A percentile compares a stretch with the other conserved stretches of the same genome.
phyloP scores from a whole-genome alignment of 37 sponge, comb jelly and placozoan species.

The Hormiphora californensis region DNA sequence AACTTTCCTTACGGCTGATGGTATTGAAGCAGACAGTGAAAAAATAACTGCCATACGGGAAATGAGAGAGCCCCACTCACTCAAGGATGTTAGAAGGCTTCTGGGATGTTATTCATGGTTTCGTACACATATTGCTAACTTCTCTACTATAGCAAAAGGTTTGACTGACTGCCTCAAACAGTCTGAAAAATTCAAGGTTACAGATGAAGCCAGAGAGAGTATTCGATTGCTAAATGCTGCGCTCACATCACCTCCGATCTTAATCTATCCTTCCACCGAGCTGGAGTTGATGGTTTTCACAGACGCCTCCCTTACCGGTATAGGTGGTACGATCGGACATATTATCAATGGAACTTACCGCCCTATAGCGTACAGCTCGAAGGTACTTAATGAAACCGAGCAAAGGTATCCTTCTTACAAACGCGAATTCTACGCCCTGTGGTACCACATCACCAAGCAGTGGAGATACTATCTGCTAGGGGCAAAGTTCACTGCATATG shows the following conservation, averaged over 20 bases:
- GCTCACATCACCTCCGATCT: conserved; percentile 56
- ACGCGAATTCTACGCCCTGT: conserved; percentile 10
- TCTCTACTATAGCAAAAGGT: background rate
- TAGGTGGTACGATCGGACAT: conserved; percentile 63
- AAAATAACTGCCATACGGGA: background rate
- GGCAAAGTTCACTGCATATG: background rate
- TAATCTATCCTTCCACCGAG: conserved; percentile 59
- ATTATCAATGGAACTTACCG: conserved; percentile 50
- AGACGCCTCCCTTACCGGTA: conserved; percentile 63
- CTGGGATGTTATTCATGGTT: conserved; percentile 39
- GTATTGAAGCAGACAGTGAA: conserved; percentile 60
- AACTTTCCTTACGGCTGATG: conserved; percentile 55
- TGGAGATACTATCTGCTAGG: conserved; percentile 22
- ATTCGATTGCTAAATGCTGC: conserved; percentile 57
- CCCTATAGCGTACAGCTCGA: conserved; percentile 58
- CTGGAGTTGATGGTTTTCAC: conserved; percentile 58
- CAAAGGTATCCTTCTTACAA: conserved; percentile 14
- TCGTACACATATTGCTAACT: background rate
- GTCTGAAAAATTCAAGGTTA: conserved; percentile 42
- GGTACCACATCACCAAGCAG: background rate
- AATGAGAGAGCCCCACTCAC: background rate
- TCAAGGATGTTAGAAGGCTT: background rate
- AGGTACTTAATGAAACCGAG: conserved; percentile 58
- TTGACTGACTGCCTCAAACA: conserved; percentile 53
- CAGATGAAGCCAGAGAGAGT: conserved; percentile 1